Evolutionary conservation across 2,888 invertebrate species (phyloP).

Genomic region (Hirtodrosophila alboralis): DNA sequence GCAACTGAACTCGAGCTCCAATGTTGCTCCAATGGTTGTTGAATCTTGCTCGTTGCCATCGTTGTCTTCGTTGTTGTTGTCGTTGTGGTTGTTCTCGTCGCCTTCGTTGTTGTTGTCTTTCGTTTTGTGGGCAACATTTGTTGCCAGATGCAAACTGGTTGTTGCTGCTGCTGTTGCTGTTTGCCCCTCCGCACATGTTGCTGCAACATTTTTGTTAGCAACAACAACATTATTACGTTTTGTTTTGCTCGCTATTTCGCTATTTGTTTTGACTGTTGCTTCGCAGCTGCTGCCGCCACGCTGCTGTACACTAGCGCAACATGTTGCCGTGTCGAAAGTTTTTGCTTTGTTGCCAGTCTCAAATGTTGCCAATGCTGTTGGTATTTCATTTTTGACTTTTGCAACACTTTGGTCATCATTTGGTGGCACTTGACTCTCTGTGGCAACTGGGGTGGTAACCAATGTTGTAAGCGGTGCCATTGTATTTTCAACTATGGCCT

Average conservation of each 20-base stretch:
- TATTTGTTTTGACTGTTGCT: slow-evolving; percentile 73
- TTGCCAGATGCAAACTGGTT: slow-evolving; percentile 59
- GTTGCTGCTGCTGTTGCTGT: too few species aligned
- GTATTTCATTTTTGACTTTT: slow-evolving; percentile 13
- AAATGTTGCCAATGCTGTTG: slow-evolving; percentile 25
- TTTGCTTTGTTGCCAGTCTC: slow-evolving; percentile 33
- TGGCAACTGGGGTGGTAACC: not conserved
- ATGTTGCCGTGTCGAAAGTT: slow-evolving; percentile 60
- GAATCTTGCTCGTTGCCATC: slow-evolving; percentile 32
- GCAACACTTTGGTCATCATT: slow-evolving; percentile 22
- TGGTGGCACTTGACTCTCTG: slow-evolving; percentile 23
- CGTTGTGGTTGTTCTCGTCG: slow-evolving; percentile 24
- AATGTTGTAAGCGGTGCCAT: slow-evolving; percentile 13
- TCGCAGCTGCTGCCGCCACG: slow-evolving; percentile 38
- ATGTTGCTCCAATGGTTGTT: slow-evolving; percentile 52
- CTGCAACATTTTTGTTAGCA: slow-evolving; percentile 48
- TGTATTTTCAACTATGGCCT: slow-evolving; percentile 27
- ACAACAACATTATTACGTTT: slow-evolving; percentile 61
- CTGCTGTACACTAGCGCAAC: slow-evolving; percentile 65
- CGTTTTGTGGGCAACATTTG: slow-evolving; percentile 46
- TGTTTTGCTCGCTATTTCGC: slow-evolving; percentile 80
- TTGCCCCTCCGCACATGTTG: slow-evolving; percentile 62
- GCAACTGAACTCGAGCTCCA: slow-evolving; percentile 80
- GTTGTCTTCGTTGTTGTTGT: slow-evolving; percentile 21
- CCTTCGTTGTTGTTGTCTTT: slow-evolving; percentile 34